Evolutionary conservation across 2,888 invertebrate species (phyloP), one percentile per base, ranked within the genome.

Genomic region (Drosophila stalkeri): DNA sequence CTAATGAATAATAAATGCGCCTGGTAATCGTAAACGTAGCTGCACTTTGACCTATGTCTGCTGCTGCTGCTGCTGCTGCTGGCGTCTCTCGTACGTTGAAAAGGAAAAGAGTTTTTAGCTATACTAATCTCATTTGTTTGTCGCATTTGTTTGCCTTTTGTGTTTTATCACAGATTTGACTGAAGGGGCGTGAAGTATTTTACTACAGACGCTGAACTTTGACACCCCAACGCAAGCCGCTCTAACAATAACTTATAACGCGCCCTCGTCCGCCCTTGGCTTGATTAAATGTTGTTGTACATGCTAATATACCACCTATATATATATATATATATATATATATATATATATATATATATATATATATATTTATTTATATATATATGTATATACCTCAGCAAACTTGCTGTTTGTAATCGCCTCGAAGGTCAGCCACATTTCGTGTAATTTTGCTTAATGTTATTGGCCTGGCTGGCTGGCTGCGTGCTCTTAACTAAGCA

Each of bases 1-100:
- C 68, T 57, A 74, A 89, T 85, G 87, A 86, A 85, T 85, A 89
- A 89, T 86, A 89, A 89, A 85, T 85, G 89, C 70, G 87, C 68
- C 73, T 75, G 70, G 75, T 86, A 84, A 85, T 85, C 89, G 81
- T 88, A 81, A 88, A 86, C 84, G 86, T 73, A 72, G 73, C 77
- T 84, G 89, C 87, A 84, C 89, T 86, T 86, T 79, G 84, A 86
- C 89, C 89, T 81, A 80, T 77, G 54, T 20, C 74, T 64, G 81
- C 59, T 73, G 69, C 64, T 57, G 56, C n/a, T 57, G 52, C 61
- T 57, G 56, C 23, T 35, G 51, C 51, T 35, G 52, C 12, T 14
- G 33, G 14, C 14, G 51, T 7, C 35, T 64, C 56, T 43, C 44
- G 37, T 56, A 51, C 41, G 49, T 51, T 35, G 18, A 23, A 63